Evolutionary conservation across 2,113 vertebrate genomes (phyloP).

Genomic region (Lichenostomus cassidix): DNA sequence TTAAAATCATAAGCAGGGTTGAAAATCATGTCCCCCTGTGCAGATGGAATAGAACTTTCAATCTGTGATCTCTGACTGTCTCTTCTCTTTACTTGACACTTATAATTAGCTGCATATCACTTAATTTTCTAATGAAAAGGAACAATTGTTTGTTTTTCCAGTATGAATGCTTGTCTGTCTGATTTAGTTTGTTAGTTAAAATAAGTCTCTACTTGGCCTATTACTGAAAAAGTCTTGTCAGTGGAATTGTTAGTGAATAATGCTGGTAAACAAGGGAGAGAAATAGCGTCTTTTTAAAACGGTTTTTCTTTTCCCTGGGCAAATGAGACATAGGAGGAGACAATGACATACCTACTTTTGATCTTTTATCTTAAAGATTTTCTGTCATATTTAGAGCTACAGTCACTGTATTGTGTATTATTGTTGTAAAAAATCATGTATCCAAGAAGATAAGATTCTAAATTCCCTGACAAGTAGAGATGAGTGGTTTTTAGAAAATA

Average conservation of each 20-base stretch:
- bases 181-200: constrained; percentile 7
- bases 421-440: constrained; percentile 31
- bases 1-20: constrained; percentile 6
- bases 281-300: neutral
- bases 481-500: constrained; percentile 25
- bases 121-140: constrained; percentile 22
- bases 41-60: neutral
- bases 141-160: neutral
- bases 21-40: neutral
- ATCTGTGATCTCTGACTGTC: neutral
- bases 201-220: neutral
- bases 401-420: neutral
- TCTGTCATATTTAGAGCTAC: constrained; percentile 21
- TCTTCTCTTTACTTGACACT: neutral
- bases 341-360: constrained; percentile 1
- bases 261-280: neutral
- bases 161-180: neutral
- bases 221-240: neutral
- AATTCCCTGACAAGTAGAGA: neutral
- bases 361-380: constrained; percentile 59
- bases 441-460: constrained; percentile 15
- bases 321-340: neutral
- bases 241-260: constrained; percentile 1
- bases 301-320: neutral
- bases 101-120: neutral